Percentiles rank a stretch among this genome's conserved stretches.
These are phyloP conservation scores for Sisyra nigra DNA, from an alignment of 2,888 invertebrate genomes.

Conservation along the genomic window DNA sequence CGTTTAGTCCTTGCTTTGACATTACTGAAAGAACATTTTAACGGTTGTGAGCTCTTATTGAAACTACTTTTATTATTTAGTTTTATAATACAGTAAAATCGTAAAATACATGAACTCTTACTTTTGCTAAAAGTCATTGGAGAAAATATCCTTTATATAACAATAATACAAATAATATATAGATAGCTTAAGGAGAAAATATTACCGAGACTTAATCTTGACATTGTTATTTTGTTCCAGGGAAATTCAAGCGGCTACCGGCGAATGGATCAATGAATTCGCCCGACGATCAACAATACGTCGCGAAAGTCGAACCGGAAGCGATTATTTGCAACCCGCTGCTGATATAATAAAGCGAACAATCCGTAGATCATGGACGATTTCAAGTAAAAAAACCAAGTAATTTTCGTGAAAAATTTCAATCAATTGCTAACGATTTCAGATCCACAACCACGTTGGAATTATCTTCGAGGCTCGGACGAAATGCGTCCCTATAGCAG, in stretches of 20 bases:
- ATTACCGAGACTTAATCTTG: too few species aligned
- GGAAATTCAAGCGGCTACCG: constrained; percentile 49
- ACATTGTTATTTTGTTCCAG: constrained; percentile 30
- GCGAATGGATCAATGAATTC: constrained; percentile 53
- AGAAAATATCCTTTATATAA: too few species aligned
- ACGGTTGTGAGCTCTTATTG: too few species aligned
- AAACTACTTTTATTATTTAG: too few species aligned
- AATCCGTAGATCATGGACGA: constrained; percentile 54
- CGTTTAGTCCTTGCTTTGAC: too few species aligned
- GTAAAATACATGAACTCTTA: too few species aligned
- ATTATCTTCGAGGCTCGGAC: constrained; percentile 31
- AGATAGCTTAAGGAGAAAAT: too few species aligned
- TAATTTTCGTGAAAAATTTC: background rate
- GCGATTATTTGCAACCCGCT: constrained; percentile 24
- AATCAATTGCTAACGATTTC: constrained; percentile 9
- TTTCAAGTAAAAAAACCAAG: constrained; percentile 38
- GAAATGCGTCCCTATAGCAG: constrained; percentile 41
- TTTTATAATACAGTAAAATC: too few species aligned
- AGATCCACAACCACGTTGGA: constrained; percentile 38
- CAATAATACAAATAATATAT: too few species aligned
- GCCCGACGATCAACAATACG: constrained; percentile 34
- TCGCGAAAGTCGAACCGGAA: constrained; percentile 28
- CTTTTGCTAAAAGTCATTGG: too few species aligned
- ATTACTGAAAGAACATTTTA: too few species aligned
- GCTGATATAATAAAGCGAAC: constrained; percentile 48